phyloP scores from a whole-genome alignment of 2,797 vertebrate species.

The Lophotriccus pileatus region DNA sequence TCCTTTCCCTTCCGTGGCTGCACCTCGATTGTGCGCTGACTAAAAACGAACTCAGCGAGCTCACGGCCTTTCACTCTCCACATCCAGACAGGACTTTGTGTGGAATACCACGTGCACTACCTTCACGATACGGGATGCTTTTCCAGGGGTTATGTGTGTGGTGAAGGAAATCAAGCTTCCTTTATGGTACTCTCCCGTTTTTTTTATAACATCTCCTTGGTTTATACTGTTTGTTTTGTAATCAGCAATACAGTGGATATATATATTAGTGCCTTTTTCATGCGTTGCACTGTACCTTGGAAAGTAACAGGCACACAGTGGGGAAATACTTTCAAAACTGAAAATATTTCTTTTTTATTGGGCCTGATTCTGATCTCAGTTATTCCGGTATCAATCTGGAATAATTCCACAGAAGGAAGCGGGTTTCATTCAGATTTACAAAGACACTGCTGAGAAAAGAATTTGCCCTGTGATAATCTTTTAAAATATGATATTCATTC shows the following conservation, averaged over 20 bases:
- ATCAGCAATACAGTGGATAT: background rate
- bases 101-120: background rate
- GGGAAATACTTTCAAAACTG: background rate
- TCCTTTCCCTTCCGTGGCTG: background rate
- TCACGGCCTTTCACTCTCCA: background rate
- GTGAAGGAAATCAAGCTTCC: constrained; percentile 15
- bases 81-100: background rate
- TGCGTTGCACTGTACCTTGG: constrained; percentile 8
- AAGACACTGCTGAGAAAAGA: background rate
- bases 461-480: background rate
- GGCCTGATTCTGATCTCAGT: background rate
- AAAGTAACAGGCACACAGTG: background rate
- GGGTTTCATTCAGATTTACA: background rate
- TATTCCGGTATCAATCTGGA: background rate
- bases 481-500: background rate
- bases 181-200: background rate
- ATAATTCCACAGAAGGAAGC: background rate
- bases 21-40: background rate
- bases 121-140: background rate
- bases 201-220: constrained; percentile 51
- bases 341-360: background rate
- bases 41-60: background rate
- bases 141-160: background rate
- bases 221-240: constrained; percentile 56
- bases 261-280: constrained; percentile 23